A percentile compares a stretch with the other conserved stretches of the same genome.
Evolutionary conservation across 2,797 vertebrate species (phyloP).

Genomic region (Acomys russatus): DNA sequence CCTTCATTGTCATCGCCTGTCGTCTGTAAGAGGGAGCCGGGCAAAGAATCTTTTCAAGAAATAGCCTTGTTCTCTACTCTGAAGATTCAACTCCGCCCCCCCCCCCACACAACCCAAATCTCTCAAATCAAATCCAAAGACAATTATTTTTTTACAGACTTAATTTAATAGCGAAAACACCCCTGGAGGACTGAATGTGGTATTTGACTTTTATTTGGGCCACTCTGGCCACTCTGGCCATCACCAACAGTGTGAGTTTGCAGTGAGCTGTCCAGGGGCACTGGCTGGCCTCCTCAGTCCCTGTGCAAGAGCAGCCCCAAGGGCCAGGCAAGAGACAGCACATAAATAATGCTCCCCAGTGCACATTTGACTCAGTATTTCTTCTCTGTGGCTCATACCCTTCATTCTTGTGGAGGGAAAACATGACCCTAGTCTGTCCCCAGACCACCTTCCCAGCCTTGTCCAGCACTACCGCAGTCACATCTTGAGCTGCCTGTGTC

Average conservation of each 20-base stretch:
- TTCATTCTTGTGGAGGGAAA: constrained; percentile 69
- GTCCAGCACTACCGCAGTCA: background rate
- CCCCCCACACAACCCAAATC: constrained; percentile 67
- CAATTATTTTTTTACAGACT: constrained; percentile 85
- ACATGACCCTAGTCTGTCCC: constrained; percentile 73
- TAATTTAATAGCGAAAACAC: constrained; percentile 86
- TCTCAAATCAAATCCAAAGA: constrained; percentile 83
- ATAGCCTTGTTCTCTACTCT: background rate
- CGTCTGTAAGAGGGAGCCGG: constrained; percentile 77
- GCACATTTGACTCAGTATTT: constrained; percentile 62
- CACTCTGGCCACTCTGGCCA: constrained; percentile 73
- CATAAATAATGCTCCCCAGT: constrained; percentile 79
- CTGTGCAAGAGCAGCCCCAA: background rate
- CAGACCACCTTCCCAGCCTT: constrained; percentile 79
- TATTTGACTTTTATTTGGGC: constrained; percentile 80
- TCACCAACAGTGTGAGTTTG: constrained; percentile 76
- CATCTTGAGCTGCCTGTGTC: accelerated
- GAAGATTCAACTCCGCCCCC: constrained; percentile 60
- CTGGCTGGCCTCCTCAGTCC: constrained; percentile 55
- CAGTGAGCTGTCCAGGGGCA: constrained; percentile 69
- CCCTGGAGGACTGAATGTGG: constrained; percentile 79
- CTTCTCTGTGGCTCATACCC: constrained; percentile 40
- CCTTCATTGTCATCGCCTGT: constrained; percentile 74
- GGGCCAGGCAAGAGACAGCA: constrained; percentile 74
- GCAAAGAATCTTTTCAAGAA: constrained; percentile 82